Conservation (phyloP, 2,797 vertebrate species). For the Holocentrus rufus region DNA sequence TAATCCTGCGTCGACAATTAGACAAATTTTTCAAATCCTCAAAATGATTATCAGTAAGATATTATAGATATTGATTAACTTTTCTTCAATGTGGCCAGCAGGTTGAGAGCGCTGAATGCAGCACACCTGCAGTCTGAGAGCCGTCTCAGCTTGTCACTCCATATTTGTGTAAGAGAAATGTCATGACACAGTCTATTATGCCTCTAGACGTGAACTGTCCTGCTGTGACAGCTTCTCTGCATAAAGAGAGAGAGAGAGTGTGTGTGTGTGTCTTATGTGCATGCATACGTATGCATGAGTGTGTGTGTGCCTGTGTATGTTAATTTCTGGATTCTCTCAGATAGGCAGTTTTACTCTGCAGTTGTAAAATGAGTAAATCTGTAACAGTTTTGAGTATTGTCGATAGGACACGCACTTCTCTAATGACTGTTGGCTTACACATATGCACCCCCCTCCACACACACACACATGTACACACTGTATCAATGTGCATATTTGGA, state of each 20-base stretch:
- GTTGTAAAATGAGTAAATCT: conserved; percentile 1
- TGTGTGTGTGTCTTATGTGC: neutral
- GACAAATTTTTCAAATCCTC: conserved; percentile 1
- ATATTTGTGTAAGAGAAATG: conserved; percentile 70
- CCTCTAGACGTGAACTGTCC: conserved; percentile 59
- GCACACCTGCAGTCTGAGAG: conserved; percentile 67
- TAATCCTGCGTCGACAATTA: neutral
- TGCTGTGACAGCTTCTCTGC: conserved; percentile 64
- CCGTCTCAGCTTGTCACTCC: conserved; percentile 67
- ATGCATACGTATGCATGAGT: neutral
- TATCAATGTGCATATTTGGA: conserved; percentile 41
- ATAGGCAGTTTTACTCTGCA: conserved; percentile 7
- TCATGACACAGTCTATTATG: conserved; percentile 68
- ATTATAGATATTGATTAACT: conserved; percentile 37
- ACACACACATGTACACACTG: too few relatives aligned
- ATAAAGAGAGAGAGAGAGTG: conserved; percentile 36
- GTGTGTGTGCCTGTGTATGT: neutral
- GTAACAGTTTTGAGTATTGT: conserved; percentile 6
- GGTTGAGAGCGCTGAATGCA: conserved; percentile 11
- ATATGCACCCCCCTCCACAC: neutral
- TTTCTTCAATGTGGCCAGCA: conserved; percentile 33
- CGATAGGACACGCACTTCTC: neutral
- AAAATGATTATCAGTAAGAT: conserved; percentile 25
- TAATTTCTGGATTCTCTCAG: conserved; percentile 4
- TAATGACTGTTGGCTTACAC: neutral